Evolutionary conservation across 2,888 invertebrate genomes (phyloP).

Genomic region (Lepidocyrtinus sp.): DNA sequence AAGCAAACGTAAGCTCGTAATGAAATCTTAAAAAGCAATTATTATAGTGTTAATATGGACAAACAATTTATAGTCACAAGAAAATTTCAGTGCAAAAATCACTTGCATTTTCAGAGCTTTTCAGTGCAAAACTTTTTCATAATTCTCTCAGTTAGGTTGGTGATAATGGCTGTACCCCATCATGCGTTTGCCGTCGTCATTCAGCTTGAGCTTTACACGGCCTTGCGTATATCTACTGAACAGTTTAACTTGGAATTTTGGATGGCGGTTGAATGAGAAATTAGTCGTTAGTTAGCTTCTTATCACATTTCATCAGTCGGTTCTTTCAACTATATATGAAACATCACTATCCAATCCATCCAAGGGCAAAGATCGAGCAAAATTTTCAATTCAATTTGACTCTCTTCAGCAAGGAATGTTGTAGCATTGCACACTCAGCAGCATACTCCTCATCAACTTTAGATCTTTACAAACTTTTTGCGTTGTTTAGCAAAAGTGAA

Average conservation of each 20-base stretch:
- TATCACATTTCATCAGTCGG: constrained; percentile 1
- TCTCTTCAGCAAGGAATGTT: not conserved
- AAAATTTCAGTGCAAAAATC: no score
- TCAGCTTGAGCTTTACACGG: not conserved
- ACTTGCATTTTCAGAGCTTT: no score
- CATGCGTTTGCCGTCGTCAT: not conserved
- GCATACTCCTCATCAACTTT: not conserved
- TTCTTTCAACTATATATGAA: not conserved
- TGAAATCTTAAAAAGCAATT: no score
- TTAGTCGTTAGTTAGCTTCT: not conserved
- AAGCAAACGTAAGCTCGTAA: no score
- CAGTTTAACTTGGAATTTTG: no score
- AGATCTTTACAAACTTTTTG: not conserved
- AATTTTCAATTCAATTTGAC: not conserved
- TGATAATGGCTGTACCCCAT: no score
- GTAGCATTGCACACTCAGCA: not conserved
- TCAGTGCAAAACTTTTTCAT: no score
- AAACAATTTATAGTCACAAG: no score
- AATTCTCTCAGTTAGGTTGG: no score
- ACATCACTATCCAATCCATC: constrained; percentile 5
- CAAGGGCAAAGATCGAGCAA: not conserved
- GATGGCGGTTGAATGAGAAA: no score
- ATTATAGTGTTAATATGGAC: no score
- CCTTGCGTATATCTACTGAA: not conserved
- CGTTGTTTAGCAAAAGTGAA: constrained; percentile 28